Conservation (phyloP, 2,888 invertebrate genomes). For the Aplocera efformata region DNA sequence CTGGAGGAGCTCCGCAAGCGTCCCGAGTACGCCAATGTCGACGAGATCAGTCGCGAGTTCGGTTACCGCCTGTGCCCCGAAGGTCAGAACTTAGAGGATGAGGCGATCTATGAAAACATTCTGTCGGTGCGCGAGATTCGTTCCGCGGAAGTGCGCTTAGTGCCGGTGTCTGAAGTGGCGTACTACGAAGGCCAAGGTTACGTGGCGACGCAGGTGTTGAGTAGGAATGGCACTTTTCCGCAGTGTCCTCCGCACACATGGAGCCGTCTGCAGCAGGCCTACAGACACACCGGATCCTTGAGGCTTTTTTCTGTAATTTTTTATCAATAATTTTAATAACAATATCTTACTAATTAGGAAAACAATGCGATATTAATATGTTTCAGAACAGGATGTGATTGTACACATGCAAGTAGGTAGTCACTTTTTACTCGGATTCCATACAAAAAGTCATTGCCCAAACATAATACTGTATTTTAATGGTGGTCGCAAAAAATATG, state of each 20-base stretch:
- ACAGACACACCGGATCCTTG: constrained; percentile 63
- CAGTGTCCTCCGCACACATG: constrained; percentile 75
- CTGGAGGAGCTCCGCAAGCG: constrained; percentile 69
- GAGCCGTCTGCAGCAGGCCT: constrained; percentile 69
- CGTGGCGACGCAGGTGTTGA: constrained; percentile 72
- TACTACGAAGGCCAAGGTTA: constrained; percentile 75
- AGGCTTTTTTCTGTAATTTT: constrained; percentile 68
- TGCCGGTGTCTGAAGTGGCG: constrained; percentile 75
- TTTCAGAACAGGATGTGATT: constrained; percentile 58
- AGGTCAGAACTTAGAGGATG: constrained; percentile 76
- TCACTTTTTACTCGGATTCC: constrained; percentile 73
- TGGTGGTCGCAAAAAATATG: constrained; percentile 60
- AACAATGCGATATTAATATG: constrained; percentile 44
- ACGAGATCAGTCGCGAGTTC: constrained; percentile 76
- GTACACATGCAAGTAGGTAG: constrained; percentile 45
- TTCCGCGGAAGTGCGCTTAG: constrained; percentile 76
- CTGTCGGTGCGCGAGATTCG: constrained; percentile 73
- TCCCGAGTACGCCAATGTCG: constrained; percentile 74
- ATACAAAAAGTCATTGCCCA: constrained; percentile 65
- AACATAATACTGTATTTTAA: constrained; percentile 57
- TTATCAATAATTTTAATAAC: constrained; percentile 26
- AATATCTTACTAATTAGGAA: constrained; percentile 23
- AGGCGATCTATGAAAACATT: constrained; percentile 76
- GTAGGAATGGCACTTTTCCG: constrained; percentile 75
- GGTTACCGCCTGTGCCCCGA: constrained; percentile 76